These are phyloP conservation scores for Drosophila murphyi DNA, from an alignment of 1,140 invertebrate species.

Conservation along the genomic window DNA sequence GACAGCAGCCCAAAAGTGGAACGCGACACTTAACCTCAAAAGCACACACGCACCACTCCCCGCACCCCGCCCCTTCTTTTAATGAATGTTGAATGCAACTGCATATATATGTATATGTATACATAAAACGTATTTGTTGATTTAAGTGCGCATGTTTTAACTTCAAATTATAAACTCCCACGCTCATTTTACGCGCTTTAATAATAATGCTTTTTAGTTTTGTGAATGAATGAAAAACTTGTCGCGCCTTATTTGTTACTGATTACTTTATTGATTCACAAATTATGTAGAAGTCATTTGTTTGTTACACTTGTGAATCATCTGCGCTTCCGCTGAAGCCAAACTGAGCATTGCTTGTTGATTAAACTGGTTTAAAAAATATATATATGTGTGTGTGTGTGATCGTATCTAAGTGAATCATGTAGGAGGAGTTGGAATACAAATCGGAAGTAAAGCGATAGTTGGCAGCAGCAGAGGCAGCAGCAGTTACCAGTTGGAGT, in stretches of 20 bases:
- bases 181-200: constrained; percentile 46
- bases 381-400: constrained; percentile 7
- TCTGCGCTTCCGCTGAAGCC: constrained; percentile 43
- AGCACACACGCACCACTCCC: not conserved
- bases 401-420: constrained; percentile 23
- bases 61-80: not conserved
- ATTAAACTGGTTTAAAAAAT: constrained; percentile 47
- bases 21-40: constrained; percentile 68
- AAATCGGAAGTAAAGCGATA: constrained; percentile 51
- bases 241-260: constrained; percentile 55
- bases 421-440: constrained; percentile 30
- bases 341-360: constrained; percentile 28
- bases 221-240: constrained; percentile 80
- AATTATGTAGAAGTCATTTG: constrained; percentile 25
- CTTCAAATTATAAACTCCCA: constrained; percentile 58
- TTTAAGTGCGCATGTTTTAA: constrained; percentile 47
- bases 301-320: constrained; percentile 50
- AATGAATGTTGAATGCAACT: constrained; percentile 42
- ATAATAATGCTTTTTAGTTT: constrained; percentile 29
- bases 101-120: constrained; percentile 43
- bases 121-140: constrained; percentile 26
- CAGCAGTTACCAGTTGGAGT: constrained; percentile 1
- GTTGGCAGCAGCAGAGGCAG: not conserved
- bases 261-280: constrained; percentile 12
- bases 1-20: constrained; percentile 58